Evolutionary conservation across 2,888 invertebrate species (phyloP).

Genomic region (Unio pictorum): DNA sequence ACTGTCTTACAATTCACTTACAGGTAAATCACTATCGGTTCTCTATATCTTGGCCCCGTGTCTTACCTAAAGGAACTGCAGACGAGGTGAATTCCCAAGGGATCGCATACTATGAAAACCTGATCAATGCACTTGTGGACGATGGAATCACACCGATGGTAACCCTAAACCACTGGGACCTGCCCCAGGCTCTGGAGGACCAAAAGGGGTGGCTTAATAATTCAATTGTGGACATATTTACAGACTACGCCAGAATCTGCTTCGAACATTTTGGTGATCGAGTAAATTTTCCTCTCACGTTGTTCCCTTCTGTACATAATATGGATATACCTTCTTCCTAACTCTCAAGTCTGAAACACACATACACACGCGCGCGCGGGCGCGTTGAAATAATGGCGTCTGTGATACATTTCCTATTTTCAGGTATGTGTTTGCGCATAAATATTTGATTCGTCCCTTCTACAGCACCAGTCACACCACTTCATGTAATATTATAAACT

Average conservation of each 20-base stretch:
- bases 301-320: too few species aligned
- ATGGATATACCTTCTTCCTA: too few species aligned
- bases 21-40: conserved; percentile 67
- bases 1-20: neutral
- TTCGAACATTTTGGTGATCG: too few species aligned
- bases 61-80: conserved; percentile 77
- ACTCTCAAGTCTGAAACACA: too few species aligned
- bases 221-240: conserved; percentile 58
- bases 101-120: conserved; percentile 82
- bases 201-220: conserved; percentile 70
- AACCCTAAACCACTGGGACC: conserved; percentile 74
- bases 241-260: conserved; percentile 68
- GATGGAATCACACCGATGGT: conserved; percentile 76
- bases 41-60: conserved; percentile 80
- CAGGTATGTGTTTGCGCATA: too few species aligned
- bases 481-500: too few species aligned
- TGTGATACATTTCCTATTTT: too few species aligned
- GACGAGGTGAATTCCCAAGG: conserved; percentile 78
- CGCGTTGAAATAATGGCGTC: too few species aligned
- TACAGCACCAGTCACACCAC: too few species aligned
- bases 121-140: conserved; percentile 80
- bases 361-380: too few species aligned
- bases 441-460: too few species aligned
- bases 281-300: too few species aligned
- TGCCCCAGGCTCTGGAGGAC: conserved; percentile 68